These are phyloP conservation scores for Cinclus mexicanus DNA, from an alignment of 2,113 vertebrate genomes.

Conservation along the genomic window DNA sequence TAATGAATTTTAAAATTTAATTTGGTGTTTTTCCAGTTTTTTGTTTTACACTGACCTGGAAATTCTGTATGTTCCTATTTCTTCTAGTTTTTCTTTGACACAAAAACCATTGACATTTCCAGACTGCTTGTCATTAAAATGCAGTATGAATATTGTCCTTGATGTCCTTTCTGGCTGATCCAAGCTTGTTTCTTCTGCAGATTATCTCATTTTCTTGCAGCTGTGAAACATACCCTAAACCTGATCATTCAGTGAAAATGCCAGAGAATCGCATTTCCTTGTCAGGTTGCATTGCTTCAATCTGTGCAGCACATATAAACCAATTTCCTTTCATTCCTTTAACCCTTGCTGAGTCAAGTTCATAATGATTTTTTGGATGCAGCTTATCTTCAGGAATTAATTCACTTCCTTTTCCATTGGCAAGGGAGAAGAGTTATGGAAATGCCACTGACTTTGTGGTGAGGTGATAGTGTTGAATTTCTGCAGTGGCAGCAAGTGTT, in stretches of 20 bases:
- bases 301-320: not conserved
- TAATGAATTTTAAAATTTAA: not conserved
- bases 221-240: not conserved
- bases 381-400: not conserved
- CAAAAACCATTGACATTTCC: not conserved
- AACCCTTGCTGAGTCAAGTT: not conserved
- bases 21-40: not conserved
- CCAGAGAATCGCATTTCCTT: not conserved
- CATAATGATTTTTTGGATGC: not conserved
- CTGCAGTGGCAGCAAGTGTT: not conserved
- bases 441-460: not conserved
- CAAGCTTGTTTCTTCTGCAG: not conserved
- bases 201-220: not conserved
- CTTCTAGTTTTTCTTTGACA: not conserved
- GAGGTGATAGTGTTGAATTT: not conserved
- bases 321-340: not conserved
- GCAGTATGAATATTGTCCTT: not conserved
- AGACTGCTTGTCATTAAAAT: not conserved
- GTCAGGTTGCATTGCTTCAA: not conserved
- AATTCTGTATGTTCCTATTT: not conserved
- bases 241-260: not conserved
- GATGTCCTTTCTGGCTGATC: not conserved
- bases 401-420: not conserved
- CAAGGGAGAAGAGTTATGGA: not conserved
- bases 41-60: not conserved